Base-by-base conservation (phyloP, 1,140 invertebrate species). In the Diorhabda carinulata region DNA sequence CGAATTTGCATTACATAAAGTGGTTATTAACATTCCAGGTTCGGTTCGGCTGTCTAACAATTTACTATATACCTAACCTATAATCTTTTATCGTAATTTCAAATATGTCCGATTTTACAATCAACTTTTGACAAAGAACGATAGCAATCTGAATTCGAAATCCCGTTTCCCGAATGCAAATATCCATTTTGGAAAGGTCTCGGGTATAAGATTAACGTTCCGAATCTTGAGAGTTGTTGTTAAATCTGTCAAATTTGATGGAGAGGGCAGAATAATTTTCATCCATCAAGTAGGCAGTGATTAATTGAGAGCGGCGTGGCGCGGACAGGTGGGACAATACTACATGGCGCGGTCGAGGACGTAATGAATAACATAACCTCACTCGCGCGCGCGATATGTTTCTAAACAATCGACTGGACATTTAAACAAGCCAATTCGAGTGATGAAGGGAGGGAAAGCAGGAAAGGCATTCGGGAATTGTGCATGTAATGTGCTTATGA, bases 271-370 rank as follows among this genome's bases (percentile, higher is more conserved):
- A 72, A 75, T 73, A 75, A 75, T 72, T 67, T 71, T 72, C 73
- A 69, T 72, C 74, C 74, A 73, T 73, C 72, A 73, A 71, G 60
- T 68, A 43, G 70, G 70, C 72, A 70, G 72, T 75, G 74, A 75
- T 75, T 75, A 75, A 75, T 75, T 73, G 72, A 73, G 64, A 68
- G 67, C 57, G 70, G 70, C 69, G 43, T 75, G 74, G 69, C 63
- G 66, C 61, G 70, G 74, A 75, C 74, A 75, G 74, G 74, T 75
- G 70, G 70, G 72, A 75, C 74, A 75, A 75, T 75, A 74, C 70
- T 72, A 44, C 41, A 25, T 60, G 43, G 59, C 59, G 43, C 44
- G 69, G 70, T 65, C 64, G 72, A 73, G 62, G 72, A 71, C 61
- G 70, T 63, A 44, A 72, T 72, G 70, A 68, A 72, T 69, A 72